Conservation (phyloP, 2,113 vertebrate species). For the Nasalis larvatus region DNA sequence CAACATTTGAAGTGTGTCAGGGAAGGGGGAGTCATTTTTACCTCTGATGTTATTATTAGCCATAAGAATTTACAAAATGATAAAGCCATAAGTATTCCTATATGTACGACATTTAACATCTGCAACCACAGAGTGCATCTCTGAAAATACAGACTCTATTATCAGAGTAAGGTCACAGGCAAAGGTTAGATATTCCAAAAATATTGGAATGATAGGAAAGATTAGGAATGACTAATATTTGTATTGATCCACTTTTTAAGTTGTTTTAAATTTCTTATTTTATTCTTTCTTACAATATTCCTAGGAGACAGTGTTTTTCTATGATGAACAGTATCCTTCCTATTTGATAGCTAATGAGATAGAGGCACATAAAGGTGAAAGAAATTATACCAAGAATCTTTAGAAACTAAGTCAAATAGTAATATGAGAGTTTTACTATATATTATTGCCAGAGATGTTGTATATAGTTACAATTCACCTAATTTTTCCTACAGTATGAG, state of each 20-base stretch:
- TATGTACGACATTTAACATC: neutral
- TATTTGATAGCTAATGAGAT: neutral
- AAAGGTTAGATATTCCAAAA: neutral
- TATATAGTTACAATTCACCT: neutral
- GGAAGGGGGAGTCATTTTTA: neutral
- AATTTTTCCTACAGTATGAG: constrained; percentile 5
- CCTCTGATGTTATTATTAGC: neutral
- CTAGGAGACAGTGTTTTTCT: neutral
- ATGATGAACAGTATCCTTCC: neutral
- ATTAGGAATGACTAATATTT: neutral
- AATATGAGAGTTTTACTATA: neutral
- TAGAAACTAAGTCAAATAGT: neutral
- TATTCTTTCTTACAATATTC: neutral
- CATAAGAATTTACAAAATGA: neutral
- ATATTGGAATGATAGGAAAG: neutral
- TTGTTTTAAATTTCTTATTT: neutral
- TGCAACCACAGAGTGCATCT: neutral
- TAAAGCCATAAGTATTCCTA: neutral
- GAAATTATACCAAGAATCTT: neutral
- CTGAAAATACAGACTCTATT: neutral
- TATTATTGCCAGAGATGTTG: neutral
- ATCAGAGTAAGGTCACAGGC: neutral
- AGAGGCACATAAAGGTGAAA: neutral
- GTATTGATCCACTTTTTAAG: neutral
- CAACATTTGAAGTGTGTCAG: neutral